Conservation (phyloP, 2,888 invertebrate species). For the Nymphalis urticae region DNA sequence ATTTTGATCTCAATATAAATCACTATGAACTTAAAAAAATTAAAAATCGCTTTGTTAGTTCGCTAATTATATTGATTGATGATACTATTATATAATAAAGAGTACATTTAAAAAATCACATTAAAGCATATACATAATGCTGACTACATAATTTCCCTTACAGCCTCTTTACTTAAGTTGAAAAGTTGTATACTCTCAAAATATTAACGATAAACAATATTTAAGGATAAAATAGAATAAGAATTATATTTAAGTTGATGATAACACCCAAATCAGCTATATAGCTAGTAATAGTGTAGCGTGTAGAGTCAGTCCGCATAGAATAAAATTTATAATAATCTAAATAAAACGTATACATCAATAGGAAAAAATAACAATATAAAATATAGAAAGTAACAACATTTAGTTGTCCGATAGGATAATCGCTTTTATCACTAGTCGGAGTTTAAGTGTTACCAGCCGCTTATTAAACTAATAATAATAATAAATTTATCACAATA, state of each 20-base stretch:
- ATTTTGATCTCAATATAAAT: constrained; percentile 79
- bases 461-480: constrained; percentile 49
- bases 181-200: constrained; percentile 58
- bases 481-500: constrained; percentile 77
- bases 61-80: constrained; percentile 79
- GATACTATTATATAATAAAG: constrained; percentile 79
- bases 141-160: constrained; percentile 80
- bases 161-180: constrained; percentile 62
- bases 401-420: constrained; percentile 31
- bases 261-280: constrained; percentile 43
- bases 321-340: constrained; percentile 30
- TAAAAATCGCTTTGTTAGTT: constrained; percentile 77
- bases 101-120: constrained; percentile 83
- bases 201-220: constrained; percentile 72
- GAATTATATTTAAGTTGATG: constrained; percentile 53
- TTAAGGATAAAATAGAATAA: constrained; percentile 50
- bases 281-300: constrained; percentile 29
- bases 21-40: constrained; percentile 77
- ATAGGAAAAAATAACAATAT: constrained; percentile 35
- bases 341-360: constrained; percentile 37
- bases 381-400: constrained; percentile 28
- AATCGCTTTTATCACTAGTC: constrained; percentile 34
- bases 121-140: constrained; percentile 83
- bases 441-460: constrained; percentile 46
- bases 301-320: constrained; percentile 36